Conservation (phyloP, 2,888 invertebrate genomes). For the Belgica antarctica region DNA sequence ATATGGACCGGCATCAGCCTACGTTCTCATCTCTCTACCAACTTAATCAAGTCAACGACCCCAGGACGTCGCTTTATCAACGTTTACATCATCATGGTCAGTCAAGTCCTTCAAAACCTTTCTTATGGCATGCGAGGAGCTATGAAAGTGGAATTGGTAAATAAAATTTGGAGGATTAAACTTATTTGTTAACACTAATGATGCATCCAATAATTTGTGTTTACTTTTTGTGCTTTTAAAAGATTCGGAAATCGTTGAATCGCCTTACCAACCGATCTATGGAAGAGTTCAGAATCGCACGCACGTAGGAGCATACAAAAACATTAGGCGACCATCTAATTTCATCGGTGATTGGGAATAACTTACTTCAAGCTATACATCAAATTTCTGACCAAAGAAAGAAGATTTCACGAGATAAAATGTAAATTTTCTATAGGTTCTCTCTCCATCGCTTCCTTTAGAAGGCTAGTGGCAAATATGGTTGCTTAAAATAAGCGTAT, state of each 20-base stretch:
- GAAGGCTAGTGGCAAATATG: too few relatives aligned
- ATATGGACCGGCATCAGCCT: conserved; percentile 35
- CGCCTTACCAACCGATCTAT: conserved; percentile 84
- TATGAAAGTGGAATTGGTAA: conserved; percentile 91
- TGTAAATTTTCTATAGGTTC: too few relatives aligned
- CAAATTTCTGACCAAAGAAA: too few relatives aligned
- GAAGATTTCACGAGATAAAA: too few relatives aligned
- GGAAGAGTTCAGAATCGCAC: too few relatives aligned
- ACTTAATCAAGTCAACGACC: conserved; percentile 40
- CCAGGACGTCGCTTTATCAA: conserved; percentile 31
- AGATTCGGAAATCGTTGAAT: conserved; percentile 76
- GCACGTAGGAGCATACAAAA: not conserved
- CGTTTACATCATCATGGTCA: conserved; percentile 38
- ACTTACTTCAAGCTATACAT: too few relatives aligned
- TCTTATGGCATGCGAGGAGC: conserved; percentile 85
- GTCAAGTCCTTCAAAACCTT: conserved; percentile 49
- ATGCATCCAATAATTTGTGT: not conserved
- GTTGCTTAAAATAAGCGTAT: too few relatives aligned
- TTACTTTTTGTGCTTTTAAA: not conserved
- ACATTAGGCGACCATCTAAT: conserved; percentile 62
- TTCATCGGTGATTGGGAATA: conserved; percentile 93
- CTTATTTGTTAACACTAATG: too few relatives aligned
- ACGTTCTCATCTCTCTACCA: conserved; percentile 37
- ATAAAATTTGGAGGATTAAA: too few relatives aligned
- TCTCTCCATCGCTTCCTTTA: too few relatives aligned